Conservation (phyloP, 2,888 invertebrate species). For the Pollenia angustigena region DNA sequence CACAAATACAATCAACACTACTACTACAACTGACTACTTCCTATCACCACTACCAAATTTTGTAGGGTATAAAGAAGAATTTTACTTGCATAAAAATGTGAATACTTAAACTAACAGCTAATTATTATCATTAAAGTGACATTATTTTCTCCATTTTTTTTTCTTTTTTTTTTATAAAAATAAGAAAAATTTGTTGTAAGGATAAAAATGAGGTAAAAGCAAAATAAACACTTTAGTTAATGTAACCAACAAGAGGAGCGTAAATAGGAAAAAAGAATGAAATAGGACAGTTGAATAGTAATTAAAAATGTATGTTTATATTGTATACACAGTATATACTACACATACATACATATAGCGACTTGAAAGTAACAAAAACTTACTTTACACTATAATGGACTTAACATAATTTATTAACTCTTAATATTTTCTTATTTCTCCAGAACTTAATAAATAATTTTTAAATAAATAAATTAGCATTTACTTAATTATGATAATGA, state of each 20-base stretch:
- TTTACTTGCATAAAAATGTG: not conserved
- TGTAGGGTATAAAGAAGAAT: not conserved
- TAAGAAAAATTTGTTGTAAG: not conserved
- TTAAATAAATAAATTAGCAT: no score
- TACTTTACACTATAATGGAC: not conserved
- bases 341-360: no score
- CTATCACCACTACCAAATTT: not conserved
- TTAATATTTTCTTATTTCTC: not conserved
- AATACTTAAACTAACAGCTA: conserved; percentile 10
- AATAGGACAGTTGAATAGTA: not conserved
- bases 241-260: not conserved
- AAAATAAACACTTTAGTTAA: conserved; percentile 27
- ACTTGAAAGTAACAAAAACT: not conserved
- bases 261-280: not conserved
- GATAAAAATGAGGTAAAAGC: conserved; percentile 43
- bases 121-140: conserved; percentile 28
- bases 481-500: no score
- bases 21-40: not conserved
- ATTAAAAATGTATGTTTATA: no score
- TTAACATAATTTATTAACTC: not conserved
- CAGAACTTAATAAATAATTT: no score
- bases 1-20: conserved; percentile 3
- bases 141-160: not conserved
- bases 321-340: no score
- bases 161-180: not conserved